Conservation (phyloP, 1,140 invertebrate species). For the Hesperophylax magnus region DNA sequence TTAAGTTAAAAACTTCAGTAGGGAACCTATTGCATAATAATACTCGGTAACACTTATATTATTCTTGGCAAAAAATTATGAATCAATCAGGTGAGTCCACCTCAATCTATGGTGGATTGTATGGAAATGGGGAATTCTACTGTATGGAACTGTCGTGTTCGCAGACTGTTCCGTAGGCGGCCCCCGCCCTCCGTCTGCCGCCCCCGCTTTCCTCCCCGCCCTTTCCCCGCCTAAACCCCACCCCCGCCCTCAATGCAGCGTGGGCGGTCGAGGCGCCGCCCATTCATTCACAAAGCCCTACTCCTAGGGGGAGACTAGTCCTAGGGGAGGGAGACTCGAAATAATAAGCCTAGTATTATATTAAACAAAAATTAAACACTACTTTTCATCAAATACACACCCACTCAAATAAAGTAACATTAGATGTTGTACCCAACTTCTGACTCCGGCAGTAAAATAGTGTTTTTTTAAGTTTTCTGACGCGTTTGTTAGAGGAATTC, state of each 20-base stretch:
- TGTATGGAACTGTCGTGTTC: too few species aligned
- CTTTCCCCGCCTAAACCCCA: not conserved
- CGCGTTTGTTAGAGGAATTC: not conserved
- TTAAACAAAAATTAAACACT: not conserved
- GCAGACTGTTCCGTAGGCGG: too few species aligned
- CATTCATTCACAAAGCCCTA: slow-evolving; percentile 42
- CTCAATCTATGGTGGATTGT: too few species aligned
- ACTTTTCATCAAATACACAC: too few species aligned
- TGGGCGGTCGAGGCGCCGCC: slow-evolving; percentile 35
- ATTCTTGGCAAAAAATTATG: too few species aligned
- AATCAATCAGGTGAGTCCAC: too few species aligned
- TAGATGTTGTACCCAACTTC: not conserved
- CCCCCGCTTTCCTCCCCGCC: not conserved
- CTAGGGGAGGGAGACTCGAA: not conserved
- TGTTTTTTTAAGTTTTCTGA: not conserved
- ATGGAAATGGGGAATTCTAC: too few species aligned
- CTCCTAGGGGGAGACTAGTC: not conserved
- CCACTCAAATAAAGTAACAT: too few species aligned
- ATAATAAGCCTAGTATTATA: not conserved
- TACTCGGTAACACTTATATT: too few species aligned
- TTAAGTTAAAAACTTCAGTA: too few species aligned
- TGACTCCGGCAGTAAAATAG: not conserved
- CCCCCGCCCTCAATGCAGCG: not conserved
- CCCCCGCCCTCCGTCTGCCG: too few species aligned
- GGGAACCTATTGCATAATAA: too few species aligned